Evolutionary conservation across 2,113 vertebrate species (phyloP).

Genomic region (Cariama cristata): DNA sequence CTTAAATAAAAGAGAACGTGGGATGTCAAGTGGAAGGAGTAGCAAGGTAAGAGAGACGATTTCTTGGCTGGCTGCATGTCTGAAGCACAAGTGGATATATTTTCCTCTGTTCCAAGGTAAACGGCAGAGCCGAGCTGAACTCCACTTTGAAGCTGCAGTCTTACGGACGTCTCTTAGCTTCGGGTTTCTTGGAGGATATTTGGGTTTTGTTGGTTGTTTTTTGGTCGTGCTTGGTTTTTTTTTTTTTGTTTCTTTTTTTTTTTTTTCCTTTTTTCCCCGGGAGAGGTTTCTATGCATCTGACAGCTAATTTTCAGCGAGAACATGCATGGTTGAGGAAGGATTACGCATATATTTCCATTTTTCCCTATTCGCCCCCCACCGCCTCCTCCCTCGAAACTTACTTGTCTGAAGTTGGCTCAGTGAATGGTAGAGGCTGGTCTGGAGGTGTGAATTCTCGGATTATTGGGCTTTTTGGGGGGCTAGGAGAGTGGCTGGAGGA

Average conservation of each 20-base stretch:
- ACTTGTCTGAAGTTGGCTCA: conserved; percentile 28
- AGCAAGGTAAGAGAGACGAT: conserved; percentile 79
- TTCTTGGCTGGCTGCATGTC: conserved; percentile 68
- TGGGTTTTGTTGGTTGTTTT: no score
- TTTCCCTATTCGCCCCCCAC: neutral
- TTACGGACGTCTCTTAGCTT: neutral
- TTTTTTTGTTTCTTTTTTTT: no score
- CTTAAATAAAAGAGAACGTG: conserved; percentile 26
- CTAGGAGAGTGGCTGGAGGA: neutral
- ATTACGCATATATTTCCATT: conserved; percentile 39
- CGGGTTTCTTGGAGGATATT: neutral
- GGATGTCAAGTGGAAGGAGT: conserved; percentile 59
- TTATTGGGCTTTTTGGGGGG: neutral
- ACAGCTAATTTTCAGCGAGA: conserved; percentile 41
- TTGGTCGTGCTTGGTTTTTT: no score
- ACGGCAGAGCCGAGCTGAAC: conserved; percentile 50
- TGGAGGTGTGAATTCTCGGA: neutral
- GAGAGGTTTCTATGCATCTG: neutral
- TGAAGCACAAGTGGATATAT: conserved; percentile 18
- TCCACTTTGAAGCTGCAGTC: conserved; percentile 40
- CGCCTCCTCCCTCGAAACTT: conserved; percentile 1
- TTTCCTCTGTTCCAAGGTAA: conserved; percentile 51
- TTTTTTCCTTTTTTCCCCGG: neutral
- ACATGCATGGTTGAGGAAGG: conserved; percentile 25
- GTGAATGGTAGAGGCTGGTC: neutral